phyloP scores from a whole-genome alignment of 2,113 vertebrate species.

The Actenoides hombroni region DNA sequence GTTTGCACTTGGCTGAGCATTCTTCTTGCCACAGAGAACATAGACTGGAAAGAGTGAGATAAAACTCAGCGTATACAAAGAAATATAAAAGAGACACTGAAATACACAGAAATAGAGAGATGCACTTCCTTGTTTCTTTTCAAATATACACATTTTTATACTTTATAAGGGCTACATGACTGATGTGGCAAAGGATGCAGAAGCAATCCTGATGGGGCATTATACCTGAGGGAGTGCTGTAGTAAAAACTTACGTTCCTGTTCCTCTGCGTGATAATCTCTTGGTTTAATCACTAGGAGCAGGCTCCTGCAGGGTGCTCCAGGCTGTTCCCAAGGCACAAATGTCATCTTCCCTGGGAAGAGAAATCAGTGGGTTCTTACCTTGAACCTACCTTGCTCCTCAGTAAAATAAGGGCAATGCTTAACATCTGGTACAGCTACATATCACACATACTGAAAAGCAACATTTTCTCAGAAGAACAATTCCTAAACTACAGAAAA shows the following conservation, averaged over 20 bases:
- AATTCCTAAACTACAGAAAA: background rate
- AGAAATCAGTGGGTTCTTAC: background rate
- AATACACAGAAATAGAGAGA: background rate
- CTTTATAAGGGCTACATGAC: background rate
- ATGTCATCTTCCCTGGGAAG: background rate
- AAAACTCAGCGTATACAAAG: background rate
- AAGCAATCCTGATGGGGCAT: background rate
- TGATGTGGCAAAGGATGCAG: background rate
- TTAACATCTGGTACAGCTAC: background rate
- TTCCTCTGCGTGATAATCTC: background rate
- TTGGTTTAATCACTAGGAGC: background rate
- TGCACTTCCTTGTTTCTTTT: background rate
- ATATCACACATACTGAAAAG: background rate
- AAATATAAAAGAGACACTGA: background rate
- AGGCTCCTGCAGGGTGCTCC: background rate
- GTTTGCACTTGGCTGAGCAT: background rate
- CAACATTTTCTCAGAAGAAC: background rate
- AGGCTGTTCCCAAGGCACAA: background rate
- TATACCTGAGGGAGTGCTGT: background rate
- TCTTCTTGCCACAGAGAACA: background rate
- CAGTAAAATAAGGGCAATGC: background rate
- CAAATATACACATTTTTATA: background rate
- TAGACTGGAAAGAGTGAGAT: rapidly evolving
- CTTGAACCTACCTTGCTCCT: background rate
- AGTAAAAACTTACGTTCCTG: background rate